Evolutionary conservation across 2,797 vertebrate species (phyloP), one percentile per base, ranked within the genome.

Genomic region (Poliocrania exsul): DNA sequence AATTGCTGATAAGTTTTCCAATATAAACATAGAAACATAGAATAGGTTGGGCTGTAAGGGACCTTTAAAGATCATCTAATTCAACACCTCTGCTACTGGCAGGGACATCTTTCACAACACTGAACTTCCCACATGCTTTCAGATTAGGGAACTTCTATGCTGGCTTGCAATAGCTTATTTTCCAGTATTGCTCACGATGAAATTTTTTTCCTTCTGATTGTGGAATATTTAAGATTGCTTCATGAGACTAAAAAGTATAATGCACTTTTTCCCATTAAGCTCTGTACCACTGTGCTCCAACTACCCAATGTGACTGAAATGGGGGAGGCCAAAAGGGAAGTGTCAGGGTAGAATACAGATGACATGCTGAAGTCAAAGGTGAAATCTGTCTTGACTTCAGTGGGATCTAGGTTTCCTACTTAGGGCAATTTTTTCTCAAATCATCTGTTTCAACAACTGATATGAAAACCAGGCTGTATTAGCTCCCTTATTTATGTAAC

Each of bases 161-260:
- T 44, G 92, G 25, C 19, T 77, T 87, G 83, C 60, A 91, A 38
- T 64, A 62, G 23, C 42, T 90, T 65, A 37, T 93, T 94, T 95
- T 92, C 75, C 92, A 81, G 33, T 6, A 0, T 77, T 85, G 67
- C 78, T 91, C 69, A 69, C 38, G 40, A 16, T 60, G 46, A 85
- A 16, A 0, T 3, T 31, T 65, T 86, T 95, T 90, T 70, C 73
- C 73, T 61, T 83, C 44, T 42, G 20, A n/a, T 53, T 86, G 26
- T 90, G 82, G 87, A 95, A 92, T 70, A 62, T 78, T 2, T 81
- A 70, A 69, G 44, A 62, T 70, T 70, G 49, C 29, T 83, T 89
- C 70, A 60, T 50, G 58, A 91, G 56, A 69, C 66, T 70, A 38
- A 86, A 49, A 88, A 29, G n/a, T 13, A 0, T 66, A 78, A 79